Evolutionary conservation across 2,113 vertebrate genomes (phyloP), one percentile per base, ranked within the genome.

Genomic region (Turdus rufiventris): DNA sequence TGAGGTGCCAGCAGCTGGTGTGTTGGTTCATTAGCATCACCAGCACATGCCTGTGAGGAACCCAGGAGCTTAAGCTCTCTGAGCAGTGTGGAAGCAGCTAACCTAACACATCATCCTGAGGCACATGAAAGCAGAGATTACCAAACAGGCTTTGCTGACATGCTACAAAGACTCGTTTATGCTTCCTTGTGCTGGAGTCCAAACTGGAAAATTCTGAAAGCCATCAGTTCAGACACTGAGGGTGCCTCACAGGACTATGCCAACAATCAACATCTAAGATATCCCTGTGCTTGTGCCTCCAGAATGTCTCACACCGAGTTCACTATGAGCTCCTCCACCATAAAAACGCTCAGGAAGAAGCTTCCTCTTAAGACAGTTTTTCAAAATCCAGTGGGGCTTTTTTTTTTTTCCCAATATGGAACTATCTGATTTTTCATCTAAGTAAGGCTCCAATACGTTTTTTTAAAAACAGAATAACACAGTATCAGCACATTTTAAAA

Each of bases 1-100:
- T 43, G 40, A 93, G 95, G 77, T 94, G 97, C 92, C 88, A 93
- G 48, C 57, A 95, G 86, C 78, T 65, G 85, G 73, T 93, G 62
- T 67, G 90, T 65, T 92, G 88, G 88, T 77, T 87, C 91, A 45
- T 73, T 83, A 98, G 89, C 65, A 61, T 12, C 91, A 93, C 81
- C 92, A 95, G 40, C 75, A 82, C 79, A 67, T 2, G 12, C 78
- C 74, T 38, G 18, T 43, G 81, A 81, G 85, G 91, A 96, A 94
- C 73, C 17, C 42, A 75, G 34, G 94, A 88, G 91, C 71, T 82
- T 87, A 79, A 81, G 66, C 84, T 88, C 95, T 88, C 75, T 0
- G 3, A 92, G 86, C 85, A 34, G 54, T 76, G 62, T 60, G 92
- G 53, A 25, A 86, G 86, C n/a, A 3, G 84, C 75, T 94, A 88